These are phyloP conservation scores for Australoheros facetus DNA, from an alignment of 2,797 vertebrate species.

Conservation along the genomic window DNA sequence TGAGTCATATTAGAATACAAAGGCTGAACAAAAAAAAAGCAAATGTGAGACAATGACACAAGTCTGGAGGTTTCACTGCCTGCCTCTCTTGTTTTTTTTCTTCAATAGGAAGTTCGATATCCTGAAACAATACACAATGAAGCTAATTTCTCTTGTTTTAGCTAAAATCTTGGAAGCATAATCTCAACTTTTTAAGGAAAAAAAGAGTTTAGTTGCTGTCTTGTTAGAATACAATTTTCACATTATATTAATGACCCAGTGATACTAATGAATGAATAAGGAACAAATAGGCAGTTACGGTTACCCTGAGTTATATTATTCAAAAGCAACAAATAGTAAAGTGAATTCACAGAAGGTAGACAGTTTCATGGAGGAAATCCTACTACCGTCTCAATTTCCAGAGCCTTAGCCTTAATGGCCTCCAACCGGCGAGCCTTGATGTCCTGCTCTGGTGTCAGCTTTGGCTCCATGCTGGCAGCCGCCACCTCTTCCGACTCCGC, in stretches of 20 bases:
- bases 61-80: not conserved
- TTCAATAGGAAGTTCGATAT: not conserved
- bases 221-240: not conserved
- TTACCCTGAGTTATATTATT: not conserved
- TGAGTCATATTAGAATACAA: not conserved
- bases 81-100: not conserved
- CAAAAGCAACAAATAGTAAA: not conserved
- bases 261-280: not conserved
- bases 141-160: not conserved
- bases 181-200: not conserved
- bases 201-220: not conserved
- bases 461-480: constrained; percentile 58
- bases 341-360: constrained; percentile 1
- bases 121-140: not conserved
- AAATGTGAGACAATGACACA: not conserved
- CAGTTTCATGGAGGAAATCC: constrained; percentile 26
- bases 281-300: not conserved
- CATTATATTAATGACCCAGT: not conserved
- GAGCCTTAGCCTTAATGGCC: constrained; percentile 74
- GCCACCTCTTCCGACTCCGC: constrained; percentile 52
- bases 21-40: too few species aligned
- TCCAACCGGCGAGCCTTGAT: constrained; percentile 64
- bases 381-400: constrained; percentile 81
- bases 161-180: not conserved
- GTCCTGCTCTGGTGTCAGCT: constrained; percentile 57